Conservation (phyloP, 1,140 invertebrate genomes). For the Radopholus similis region DNA sequence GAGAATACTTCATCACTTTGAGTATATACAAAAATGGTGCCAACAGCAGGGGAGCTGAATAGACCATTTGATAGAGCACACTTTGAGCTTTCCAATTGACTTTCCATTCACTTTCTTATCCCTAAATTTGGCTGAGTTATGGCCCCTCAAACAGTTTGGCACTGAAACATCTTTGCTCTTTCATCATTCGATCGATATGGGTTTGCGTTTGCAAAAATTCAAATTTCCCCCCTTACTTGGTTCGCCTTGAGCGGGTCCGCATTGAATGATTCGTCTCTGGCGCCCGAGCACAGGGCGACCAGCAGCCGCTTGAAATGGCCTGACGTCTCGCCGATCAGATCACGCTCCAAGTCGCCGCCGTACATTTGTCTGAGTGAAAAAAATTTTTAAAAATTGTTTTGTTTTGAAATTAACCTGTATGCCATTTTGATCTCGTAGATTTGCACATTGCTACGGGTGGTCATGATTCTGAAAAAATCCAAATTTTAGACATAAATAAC, state of each 20-base stretch:
- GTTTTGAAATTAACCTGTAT: not conserved
- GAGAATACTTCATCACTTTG: no score
- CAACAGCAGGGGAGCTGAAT: no score
- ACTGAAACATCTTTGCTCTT: no score
- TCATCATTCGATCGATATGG: no score
- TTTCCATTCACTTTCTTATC: no score
- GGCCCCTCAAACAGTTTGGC: no score
- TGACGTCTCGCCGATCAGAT: constrained; percentile 85
- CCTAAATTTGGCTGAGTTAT: no score
- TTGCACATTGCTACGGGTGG: constrained; percentile 63
- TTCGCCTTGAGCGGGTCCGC: constrained; percentile 48
- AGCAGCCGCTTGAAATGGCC: constrained; percentile 85
- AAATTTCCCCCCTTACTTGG: constrained; percentile 6
- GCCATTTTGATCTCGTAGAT: constrained; percentile 49
- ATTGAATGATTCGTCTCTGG: constrained; percentile 58
- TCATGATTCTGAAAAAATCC: constrained; percentile 61
- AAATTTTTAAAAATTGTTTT: not conserved
- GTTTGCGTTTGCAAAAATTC: not conserved
- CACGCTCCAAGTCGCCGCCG: constrained; percentile 76
- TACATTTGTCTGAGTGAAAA: constrained; percentile 68
- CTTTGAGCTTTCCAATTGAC: no score
- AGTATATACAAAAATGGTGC: no score
- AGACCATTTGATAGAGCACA: no score
- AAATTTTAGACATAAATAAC: no score
- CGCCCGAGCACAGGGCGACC: constrained; percentile 64